Evolutionary conservation across 2,797 vertebrate species (phyloP).

Genomic region (Phylloscopus collybita): DNA sequence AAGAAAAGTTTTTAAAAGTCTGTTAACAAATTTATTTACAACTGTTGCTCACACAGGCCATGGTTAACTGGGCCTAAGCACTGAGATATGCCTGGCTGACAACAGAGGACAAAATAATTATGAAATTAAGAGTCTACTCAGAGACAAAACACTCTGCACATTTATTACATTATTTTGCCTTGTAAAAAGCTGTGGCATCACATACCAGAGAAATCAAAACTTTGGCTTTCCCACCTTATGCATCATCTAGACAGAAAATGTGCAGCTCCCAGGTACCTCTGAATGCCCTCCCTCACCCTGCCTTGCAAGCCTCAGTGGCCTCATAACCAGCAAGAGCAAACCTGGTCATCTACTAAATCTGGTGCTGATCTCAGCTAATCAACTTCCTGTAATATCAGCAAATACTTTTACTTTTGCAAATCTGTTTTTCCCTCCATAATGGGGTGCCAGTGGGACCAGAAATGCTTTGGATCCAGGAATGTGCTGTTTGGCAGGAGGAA

Average conservation of each 20-base stretch:
- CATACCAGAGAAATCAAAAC: too few species aligned
- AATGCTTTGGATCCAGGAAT: constrained; percentile 32
- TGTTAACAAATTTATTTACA: not conserved
- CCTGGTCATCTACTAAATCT: too few species aligned
- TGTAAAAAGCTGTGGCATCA: too few species aligned
- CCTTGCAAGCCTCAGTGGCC: too few species aligned
- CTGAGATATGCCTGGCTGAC: not conserved
- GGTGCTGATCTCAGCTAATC: too few species aligned
- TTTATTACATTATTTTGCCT: not conserved
- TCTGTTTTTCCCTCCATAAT: not conserved
- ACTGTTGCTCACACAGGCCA: not conserved
- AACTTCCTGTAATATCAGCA: constrained; percentile 55
- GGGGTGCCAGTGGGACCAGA: not conserved
- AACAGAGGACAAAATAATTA: not conserved
- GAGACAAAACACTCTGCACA: not conserved
- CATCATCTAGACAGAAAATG: too few species aligned
- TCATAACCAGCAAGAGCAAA: too few species aligned
- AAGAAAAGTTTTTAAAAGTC: not conserved
- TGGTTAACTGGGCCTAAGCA: not conserved
- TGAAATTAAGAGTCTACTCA: not conserved
- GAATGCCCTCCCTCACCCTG: too few species aligned
- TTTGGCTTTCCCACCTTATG: too few species aligned
- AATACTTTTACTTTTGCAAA: constrained; percentile 47
- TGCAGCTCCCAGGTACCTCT: too few species aligned
- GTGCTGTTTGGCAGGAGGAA: constrained; percentile 28